A percentile compares a stretch with the other conserved stretches of the same genome.
phyloP scores from a whole-genome alignment of 2,113 vertebrate species.

The Catharus minimus region DNA sequence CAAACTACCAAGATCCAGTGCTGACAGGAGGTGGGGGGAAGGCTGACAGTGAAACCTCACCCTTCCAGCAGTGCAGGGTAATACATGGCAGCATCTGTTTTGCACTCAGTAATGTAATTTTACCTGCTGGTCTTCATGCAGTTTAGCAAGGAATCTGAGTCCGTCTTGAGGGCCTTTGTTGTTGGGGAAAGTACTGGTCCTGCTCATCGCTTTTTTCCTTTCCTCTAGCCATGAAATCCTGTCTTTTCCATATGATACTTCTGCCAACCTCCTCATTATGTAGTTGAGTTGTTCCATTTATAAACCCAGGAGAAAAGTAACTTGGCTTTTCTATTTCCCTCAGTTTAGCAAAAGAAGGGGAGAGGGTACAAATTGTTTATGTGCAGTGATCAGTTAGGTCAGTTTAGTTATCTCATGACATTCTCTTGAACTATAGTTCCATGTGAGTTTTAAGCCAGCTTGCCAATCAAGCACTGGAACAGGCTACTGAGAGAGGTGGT shows the following conservation, averaged over 20 bases:
- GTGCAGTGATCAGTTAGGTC: background rate
- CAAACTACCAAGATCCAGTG: accelerated
- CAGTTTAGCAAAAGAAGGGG: background rate
- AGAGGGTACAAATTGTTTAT: background rate
- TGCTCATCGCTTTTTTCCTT: background rate
- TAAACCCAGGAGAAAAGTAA: background rate
- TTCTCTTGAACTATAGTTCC: background rate
- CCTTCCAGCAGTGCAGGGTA: background rate
- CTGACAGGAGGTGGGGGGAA: background rate
- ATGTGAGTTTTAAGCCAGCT: background rate
- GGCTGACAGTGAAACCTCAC: background rate
- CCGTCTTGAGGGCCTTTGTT: background rate
- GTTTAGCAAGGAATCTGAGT: background rate
- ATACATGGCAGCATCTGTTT: background rate
- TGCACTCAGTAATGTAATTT: background rate
- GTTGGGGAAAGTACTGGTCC: background rate
- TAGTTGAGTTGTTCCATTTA: background rate
- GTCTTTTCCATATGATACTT: background rate
- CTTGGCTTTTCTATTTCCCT: background rate
- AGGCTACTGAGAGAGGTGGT: background rate
- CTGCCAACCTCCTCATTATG: background rate
- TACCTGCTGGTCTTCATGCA: background rate
- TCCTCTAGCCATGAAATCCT: background rate
- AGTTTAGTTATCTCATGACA: background rate
- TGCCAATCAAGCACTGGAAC: background rate